Percentiles rank a stretch among this genome's conserved stretches.
Evolutionary conservation across 2,113 vertebrate genomes (phyloP).

Genomic region (Leptodactylus fuscus): DNA sequence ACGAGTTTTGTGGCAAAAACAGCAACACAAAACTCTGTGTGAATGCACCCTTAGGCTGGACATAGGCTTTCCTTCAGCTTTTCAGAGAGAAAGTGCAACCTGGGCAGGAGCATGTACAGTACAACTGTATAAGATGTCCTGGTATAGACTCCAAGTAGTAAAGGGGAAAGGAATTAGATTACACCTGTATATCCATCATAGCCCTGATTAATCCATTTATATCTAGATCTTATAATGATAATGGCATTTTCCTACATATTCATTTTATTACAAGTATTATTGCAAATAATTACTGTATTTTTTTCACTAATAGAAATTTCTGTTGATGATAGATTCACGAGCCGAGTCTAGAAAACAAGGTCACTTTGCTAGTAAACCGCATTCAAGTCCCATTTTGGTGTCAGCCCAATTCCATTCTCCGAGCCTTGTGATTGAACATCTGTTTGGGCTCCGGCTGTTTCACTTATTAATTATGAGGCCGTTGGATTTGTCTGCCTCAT

Average conservation of each 20-base stretch:
- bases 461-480: slow-evolving; percentile 55
- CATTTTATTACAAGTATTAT: not conserved
- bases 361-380: slow-evolving; percentile 33
- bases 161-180: too few relatives aligned
- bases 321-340: not conserved
- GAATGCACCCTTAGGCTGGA: too few relatives aligned
- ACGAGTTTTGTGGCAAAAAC: too few relatives aligned
- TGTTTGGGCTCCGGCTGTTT: slow-evolving; percentile 31
- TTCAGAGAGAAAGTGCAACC: too few relatives aligned
- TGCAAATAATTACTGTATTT: not conserved
- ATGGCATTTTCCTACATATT: not conserved
- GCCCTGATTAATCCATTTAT: not conserved
- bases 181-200: not conserved
- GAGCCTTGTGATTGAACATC: slow-evolving; percentile 57
- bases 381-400: slow-evolving; percentile 41
- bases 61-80: too few relatives aligned
- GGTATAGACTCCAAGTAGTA: too few relatives aligned
- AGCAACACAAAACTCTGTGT: too few relatives aligned
- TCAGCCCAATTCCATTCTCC: slow-evolving; percentile 57
- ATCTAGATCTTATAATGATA: not conserved
- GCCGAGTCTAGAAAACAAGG: slow-evolving; percentile 44
- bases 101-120: too few relatives aligned
- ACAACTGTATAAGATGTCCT: too few relatives aligned
- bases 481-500: slow-evolving; percentile 54
- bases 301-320: not conserved